Base-by-base conservation (phyloP, 2,888 invertebrate species). In the Orthosia cruda region DNA sequence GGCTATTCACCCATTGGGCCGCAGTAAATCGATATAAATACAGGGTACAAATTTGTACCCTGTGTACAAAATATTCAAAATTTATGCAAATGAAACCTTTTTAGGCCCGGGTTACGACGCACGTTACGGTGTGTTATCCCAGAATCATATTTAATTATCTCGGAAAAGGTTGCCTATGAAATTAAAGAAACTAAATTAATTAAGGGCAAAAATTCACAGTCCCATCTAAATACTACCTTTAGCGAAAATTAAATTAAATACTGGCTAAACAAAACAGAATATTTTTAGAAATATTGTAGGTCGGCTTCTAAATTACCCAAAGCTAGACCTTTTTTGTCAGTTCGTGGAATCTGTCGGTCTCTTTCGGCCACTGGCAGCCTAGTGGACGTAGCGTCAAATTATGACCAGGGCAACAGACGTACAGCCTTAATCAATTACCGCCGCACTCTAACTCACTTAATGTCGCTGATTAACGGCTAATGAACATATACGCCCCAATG, bases 81-180 rank as follows among this genome's bases (percentile, higher is more conserved):
- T 67, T 57, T 84, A 85, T 84, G 87, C 81, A 86, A 86, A 86
- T 76, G 11, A 66, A 84, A 72, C 85, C 85, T 80, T 84, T 81
- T 66, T 58, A 40, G 64, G 26, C 49, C 50, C 47, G 32, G 62
- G 54, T 63, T 59, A 23, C 57, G n/a, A 72, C 62, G n/a, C n/a
- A n/a, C n/a, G 69, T 67, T 50, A 66, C 65, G 54, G 50, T 63
- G 63, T 66, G 73, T 73, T 73, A 81, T 59, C 80, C 72, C 62
- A 65, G 55, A 77, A 67, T 71, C 71, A 80, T 80, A 87, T 80
- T 84, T 73, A 82, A 82, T 85, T 85, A 84, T 73, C 71, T 71
- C 49, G 15, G 7, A 67, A 81, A 82, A 81, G 82, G 72, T 84
- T 58, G 66, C 45, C 54, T 68, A 73, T 67, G 70, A 81, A 83